Evolutionary conservation across 1,140 invertebrate species (phyloP).

Genomic region (Chionoecetes opilio): DNA sequence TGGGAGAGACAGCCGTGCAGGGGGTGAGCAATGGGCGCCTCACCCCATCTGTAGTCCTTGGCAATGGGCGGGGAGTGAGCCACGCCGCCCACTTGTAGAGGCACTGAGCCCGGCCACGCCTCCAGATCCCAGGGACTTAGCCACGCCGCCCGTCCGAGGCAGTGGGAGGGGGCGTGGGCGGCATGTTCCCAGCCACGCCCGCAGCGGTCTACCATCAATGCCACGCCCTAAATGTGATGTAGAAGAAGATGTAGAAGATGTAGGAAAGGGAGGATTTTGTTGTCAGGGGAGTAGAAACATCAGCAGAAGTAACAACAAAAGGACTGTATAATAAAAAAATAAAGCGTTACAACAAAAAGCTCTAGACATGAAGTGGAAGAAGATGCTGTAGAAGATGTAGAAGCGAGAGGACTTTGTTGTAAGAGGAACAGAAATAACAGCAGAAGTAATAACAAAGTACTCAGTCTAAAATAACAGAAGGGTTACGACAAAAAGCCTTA

Average conservation of each 20-base stretch:
- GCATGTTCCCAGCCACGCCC: constrained; percentile 30
- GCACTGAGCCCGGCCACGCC: constrained; percentile 21
- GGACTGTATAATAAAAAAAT: too few species aligned
- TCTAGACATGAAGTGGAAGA: too few species aligned
- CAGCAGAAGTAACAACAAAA: too few species aligned
- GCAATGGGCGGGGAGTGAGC: constrained; percentile 64
- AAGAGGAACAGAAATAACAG: not conserved
- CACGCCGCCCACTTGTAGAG: constrained; percentile 53
- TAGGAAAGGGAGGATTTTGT: too few species aligned
- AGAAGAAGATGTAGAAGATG: too few species aligned
- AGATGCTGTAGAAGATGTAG: too few species aligned
- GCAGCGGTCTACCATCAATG: constrained; percentile 63
- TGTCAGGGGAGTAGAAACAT: too few species aligned
- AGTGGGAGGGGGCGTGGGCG: constrained; percentile 14
- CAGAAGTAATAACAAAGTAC: too few species aligned
- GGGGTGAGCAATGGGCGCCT: constrained; percentile 54
- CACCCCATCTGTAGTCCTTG: constrained; percentile 52
- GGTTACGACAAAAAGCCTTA: too few species aligned
- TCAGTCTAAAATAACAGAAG: too few species aligned
- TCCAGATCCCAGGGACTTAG: constrained; percentile 4
- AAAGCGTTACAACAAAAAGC: too few species aligned
- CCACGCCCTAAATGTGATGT: constrained; percentile 32
- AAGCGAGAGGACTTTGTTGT: not conserved
- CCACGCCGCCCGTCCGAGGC: constrained; percentile 8
- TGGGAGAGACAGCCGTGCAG: constrained; percentile 68